phyloP scores from a whole-genome alignment of 2,113 vertebrate species.

The Syngnathoides biaculeatus region DNA sequence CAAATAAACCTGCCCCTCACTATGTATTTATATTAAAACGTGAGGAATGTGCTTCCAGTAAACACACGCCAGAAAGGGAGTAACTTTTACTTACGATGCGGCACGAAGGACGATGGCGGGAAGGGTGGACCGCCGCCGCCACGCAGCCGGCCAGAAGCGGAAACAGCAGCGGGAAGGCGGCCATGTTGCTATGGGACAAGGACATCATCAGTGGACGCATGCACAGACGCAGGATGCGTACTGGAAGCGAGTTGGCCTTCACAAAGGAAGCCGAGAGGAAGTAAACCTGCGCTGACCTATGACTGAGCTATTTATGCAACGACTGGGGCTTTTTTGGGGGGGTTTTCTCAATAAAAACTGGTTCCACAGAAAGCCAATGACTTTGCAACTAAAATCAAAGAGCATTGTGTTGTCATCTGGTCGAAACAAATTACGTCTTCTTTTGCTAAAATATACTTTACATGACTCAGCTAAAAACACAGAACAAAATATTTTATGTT shows the following conservation, averaged over 20 bases:
- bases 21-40: neutral
- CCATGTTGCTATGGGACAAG: slow-evolving; percentile 80
- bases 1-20: slow-evolving; percentile 19
- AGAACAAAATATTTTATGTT: neutral
- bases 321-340: slow-evolving; percentile 35
- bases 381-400: neutral
- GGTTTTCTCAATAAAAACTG: slow-evolving; percentile 9
- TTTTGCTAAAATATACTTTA: neutral
- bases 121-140: slow-evolving; percentile 54
- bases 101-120: slow-evolving; percentile 67
- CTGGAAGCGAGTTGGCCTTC: slow-evolving; percentile 8
- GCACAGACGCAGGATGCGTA: slow-evolving; percentile 35
- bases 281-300: slow-evolving; percentile 31
- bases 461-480: neutral
- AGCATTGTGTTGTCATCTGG: neutral
- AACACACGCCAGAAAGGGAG: neutral
- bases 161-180: slow-evolving; percentile 71
- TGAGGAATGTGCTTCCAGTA: neutral
- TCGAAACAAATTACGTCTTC: no score
- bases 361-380: neutral
- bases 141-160: slow-evolving; percentile 68
- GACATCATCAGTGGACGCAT: slow-evolving; percentile 25
- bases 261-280: slow-evolving; percentile 41
- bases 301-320: slow-evolving; percentile 28
- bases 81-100: slow-evolving; percentile 74